Percentiles rank a stretch among this genome's conserved stretches.
These are phyloP conservation scores for Bombus sibiricus DNA, from an alignment of 1,140 invertebrate genomes.

Conservation along the genomic window DNA sequence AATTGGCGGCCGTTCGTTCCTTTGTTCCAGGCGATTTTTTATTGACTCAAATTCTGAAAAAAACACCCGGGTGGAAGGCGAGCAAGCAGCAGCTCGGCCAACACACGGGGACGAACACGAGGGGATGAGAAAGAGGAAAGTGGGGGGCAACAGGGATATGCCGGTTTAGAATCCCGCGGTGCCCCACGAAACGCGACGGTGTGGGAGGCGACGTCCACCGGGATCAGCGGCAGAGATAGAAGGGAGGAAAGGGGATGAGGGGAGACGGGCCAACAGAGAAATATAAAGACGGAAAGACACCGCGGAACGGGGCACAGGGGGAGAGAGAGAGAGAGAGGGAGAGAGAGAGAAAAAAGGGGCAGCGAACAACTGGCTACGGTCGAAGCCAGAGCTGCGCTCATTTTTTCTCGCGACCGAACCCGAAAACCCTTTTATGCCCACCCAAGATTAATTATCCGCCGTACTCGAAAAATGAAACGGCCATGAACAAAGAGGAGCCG, in stretches of 20 bases:
- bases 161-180: constrained; percentile 57
- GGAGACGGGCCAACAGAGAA: constrained; percentile 34
- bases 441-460: constrained; percentile 82
- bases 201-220: constrained; percentile 61
- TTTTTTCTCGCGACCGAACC: constrained; percentile 81
- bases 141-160: constrained; percentile 53
- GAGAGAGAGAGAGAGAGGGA: not conserved
- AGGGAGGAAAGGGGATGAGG: constrained; percentile 4
- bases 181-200: constrained; percentile 22
- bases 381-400: constrained; percentile 73
- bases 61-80: constrained; percentile 3
- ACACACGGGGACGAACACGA: not conserved
- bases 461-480: constrained; percentile 82
- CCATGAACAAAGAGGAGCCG: constrained; percentile 75
- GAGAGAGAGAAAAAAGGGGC: constrained; percentile 53
- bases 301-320: constrained; percentile 40
- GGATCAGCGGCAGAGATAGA: constrained; percentile 53
- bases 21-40: constrained; percentile 79
- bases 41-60: constrained; percentile 77
- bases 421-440: constrained; percentile 82
- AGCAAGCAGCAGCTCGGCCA: not conserved
- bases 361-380: constrained; percentile 70
- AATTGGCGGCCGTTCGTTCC: constrained; percentile 75
- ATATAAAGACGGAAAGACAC: constrained; percentile 58
- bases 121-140: not conserved